Base-by-base conservation (phyloP, 1,140 invertebrate species). In the Wiebesia pumilae region DNA sequence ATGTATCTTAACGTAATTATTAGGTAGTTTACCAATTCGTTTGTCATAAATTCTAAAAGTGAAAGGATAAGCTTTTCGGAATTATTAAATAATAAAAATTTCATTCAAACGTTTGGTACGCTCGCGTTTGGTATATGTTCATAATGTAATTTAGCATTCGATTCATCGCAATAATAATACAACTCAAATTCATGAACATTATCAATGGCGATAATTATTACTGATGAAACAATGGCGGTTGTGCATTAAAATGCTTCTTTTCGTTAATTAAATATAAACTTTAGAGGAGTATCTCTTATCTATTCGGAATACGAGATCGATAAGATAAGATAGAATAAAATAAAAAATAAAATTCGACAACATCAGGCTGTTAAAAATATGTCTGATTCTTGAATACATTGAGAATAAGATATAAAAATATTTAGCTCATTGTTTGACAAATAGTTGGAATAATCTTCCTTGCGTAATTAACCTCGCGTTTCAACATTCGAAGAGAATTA, bases 241-340 rank as follows among this genome's bases (percentile, higher is more conserved):
- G n/a, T 27, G 21, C 7, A 75, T 3, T 10, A 6, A 79, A 2
- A 54, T 54, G 9, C 12, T 27, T 33, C 65, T 62, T 83, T 69
- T 47, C 10, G 9, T n/a, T 82, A 43, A 65, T 81, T 43, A 54
- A 65, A 30, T 65, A 27, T 43, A 54, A 65, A 30, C 40, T 65
- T 67, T 65, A 67, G 9, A 65, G 67, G 33, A 65, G 12, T 81
- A 69, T 3, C 43, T 67, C 6, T 58, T 47, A 81, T 81, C 80
- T 40, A 65, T 67, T 81, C n/a, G 47, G 43, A 81, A 81, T 21
- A 38, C 21, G 6, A 65, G 0, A 10, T 62, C 19, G 24, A n/a
- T 65, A 67, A 81, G 54, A 81, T 62, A 81, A 40, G 54, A 81
- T 82, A 12, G 16, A 65, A 58, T 38, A 69, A 82, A 69, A 30